Conservation (phyloP, 2,888 invertebrate species). For the Elaeidobius kamerunicus region DNA sequence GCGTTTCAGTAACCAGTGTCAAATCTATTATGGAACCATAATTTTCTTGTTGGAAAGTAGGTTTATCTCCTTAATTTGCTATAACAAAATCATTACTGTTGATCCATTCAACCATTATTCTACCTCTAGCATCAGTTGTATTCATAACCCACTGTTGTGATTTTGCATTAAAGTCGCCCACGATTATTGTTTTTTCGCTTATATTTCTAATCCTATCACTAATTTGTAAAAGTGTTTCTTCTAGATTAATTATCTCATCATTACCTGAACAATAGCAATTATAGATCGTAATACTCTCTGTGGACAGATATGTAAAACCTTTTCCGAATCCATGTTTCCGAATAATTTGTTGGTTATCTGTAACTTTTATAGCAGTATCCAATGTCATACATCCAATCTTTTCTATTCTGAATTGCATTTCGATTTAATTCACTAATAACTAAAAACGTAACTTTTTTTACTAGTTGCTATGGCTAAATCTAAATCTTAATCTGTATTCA, state of each 20-base stretch:
- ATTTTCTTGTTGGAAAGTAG: constrained; percentile 24
- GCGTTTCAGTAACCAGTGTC: constrained; percentile 21
- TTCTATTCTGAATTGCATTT: too few species aligned
- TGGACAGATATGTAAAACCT: background rate
- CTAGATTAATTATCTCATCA: constrained; percentile 14
- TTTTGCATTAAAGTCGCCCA: constrained; percentile 27
- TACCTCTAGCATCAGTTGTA: background rate
- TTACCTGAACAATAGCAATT: constrained; percentile 18
- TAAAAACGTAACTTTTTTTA: too few species aligned
- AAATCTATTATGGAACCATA: constrained; percentile 31
- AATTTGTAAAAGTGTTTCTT: constrained; percentile 12
- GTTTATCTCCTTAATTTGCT: constrained; percentile 17
- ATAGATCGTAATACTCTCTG: background rate
- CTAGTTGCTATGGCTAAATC: too few species aligned
- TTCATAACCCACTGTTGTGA: constrained; percentile 21
- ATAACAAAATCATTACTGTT: background rate
- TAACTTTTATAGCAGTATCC: too few species aligned
- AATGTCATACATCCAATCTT: too few species aligned
- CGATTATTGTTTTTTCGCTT: background rate
- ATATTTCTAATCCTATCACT: constrained; percentile 2
- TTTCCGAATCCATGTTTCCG: background rate
- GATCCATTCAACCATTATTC: constrained; percentile 3
- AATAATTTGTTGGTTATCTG: background rate
- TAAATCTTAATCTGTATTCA: background rate
- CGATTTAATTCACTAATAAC: too few species aligned